phyloP scores from a whole-genome alignment of 2,888 invertebrate genomes.

The Hirtodrosophila histrioides region DNA sequence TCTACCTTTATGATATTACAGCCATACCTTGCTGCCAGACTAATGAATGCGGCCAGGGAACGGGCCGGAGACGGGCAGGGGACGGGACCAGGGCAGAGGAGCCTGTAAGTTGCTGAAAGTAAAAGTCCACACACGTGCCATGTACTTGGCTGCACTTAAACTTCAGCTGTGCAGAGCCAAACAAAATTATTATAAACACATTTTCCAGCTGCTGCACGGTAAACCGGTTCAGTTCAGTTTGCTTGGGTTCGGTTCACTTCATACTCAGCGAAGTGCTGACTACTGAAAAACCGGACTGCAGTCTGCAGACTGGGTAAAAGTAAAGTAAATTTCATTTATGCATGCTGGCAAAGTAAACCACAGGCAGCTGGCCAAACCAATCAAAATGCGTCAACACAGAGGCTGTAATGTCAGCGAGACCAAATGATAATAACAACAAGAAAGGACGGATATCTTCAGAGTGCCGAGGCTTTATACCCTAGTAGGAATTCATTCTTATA shows the following conservation, averaged over 20 bases:
- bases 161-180: slow-evolving; percentile 39
- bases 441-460: too few relatives aligned
- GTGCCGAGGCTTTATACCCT: too few relatives aligned
- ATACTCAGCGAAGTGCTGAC: slow-evolving; percentile 3
- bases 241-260: slow-evolving; percentile 3
- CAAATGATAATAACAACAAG: not conserved
- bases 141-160: slow-evolving; percentile 57
- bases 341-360: slow-evolving; percentile 37
- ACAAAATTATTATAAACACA: slow-evolving; percentile 64
- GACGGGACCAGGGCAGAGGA: not conserved
- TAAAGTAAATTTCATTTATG: slow-evolving; percentile 66
- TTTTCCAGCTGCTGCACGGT: slow-evolving; percentile 60
- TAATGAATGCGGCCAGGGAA: slow-evolving; percentile 30
- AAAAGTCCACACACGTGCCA: slow-evolving; percentile 32
- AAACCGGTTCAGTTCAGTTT: slow-evolving; percentile 63
- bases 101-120: slow-evolving; percentile 38
- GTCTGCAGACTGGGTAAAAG: slow-evolving; percentile 48
- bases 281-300: slow-evolving; percentile 36
- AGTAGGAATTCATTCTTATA: too few relatives aligned
- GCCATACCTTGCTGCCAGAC: slow-evolving; percentile 13
- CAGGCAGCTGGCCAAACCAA: slow-evolving; percentile 18
- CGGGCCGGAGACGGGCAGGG: not conserved
- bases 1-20: slow-evolving; percentile 28
- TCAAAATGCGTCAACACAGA: slow-evolving; percentile 37
- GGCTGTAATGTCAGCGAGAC: slow-evolving; percentile 1